A percentile compares a stretch with the other conserved stretches of the same genome.
Evolutionary conservation across 2,113 vertebrate genomes (phyloP).

Genomic region (Ictalurus furcatus): DNA sequence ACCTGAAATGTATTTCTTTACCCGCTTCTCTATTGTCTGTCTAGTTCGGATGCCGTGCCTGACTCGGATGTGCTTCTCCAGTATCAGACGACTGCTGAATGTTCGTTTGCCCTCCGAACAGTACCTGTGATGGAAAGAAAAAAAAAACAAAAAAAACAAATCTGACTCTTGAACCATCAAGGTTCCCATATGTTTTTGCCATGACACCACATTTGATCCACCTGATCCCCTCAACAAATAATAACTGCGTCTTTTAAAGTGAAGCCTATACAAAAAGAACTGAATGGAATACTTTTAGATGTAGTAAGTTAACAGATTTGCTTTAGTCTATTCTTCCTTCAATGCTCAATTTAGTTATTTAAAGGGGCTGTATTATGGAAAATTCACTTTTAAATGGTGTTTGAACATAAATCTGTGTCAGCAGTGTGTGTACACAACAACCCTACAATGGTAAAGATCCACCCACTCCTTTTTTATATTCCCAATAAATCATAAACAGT

Average conservation of each 20-base stretch:
- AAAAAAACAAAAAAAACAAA: not conserved
- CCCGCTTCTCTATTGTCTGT: constrained; percentile 49
- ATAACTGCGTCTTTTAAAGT: no score
- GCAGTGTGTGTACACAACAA: no score
- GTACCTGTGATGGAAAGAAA: constrained; percentile 32
- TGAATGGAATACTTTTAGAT: not conserved
- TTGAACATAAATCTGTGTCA: no score
- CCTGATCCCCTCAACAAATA: no score
- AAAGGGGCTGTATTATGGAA: not conserved
- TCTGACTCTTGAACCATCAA: not conserved
- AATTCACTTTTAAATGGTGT: no score
- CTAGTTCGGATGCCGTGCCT: constrained; percentile 57
- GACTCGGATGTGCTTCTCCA: constrained; percentile 92
- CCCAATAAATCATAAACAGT: no score
- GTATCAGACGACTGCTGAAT: constrained; percentile 89
- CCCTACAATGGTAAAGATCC: no score
- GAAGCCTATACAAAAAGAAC: not conserved
- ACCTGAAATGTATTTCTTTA: constrained; percentile 20
- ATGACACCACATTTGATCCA: not conserved
- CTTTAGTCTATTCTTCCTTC: not conserved
- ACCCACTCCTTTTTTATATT: no score
- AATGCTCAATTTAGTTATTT: not conserved
- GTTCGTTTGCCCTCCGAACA: constrained; percentile 82
- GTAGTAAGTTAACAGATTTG: not conserved
- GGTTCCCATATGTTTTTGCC: not conserved